Conservation (phyloP, 1,140 invertebrate species). For the Tetramorium simillimum region DNA sequence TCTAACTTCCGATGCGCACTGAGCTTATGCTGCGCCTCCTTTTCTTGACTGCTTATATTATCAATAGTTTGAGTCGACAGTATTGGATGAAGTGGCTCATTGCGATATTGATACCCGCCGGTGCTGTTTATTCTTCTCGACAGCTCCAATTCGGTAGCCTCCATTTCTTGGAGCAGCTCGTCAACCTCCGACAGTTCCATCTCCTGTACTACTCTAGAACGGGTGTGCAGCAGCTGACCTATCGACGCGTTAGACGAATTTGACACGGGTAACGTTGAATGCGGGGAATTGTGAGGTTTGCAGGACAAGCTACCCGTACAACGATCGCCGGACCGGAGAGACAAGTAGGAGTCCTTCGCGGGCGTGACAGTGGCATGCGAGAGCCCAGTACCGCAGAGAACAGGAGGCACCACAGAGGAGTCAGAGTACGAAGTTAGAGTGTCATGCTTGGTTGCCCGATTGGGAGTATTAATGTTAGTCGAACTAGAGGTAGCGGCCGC, state of each 20-base stretch:
- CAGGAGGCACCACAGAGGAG: slow-evolving; percentile 53
- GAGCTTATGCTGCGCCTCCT: not conserved
- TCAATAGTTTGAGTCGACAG: not conserved
- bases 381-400: slow-evolving; percentile 68
- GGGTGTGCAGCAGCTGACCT: slow-evolving; percentile 56
- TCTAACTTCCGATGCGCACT: slow-evolving; percentile 52
- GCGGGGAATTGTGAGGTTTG: slow-evolving; percentile 56
- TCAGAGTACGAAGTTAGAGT: slow-evolving; percentile 74
- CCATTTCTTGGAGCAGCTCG: slow-evolving; percentile 82
- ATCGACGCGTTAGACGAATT: slow-evolving; percentile 70
- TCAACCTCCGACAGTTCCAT: slow-evolving; percentile 84
- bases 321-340: slow-evolving; percentile 49
- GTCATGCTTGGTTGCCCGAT: slow-evolving; percentile 77
- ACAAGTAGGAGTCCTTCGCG: slow-evolving; percentile 59
- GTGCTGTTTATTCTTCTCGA: slow-evolving; percentile 69
- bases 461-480: slow-evolving; percentile 65
- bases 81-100: slow-evolving; percentile 23
- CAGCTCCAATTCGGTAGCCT: slow-evolving; percentile 80
- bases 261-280: slow-evolving; percentile 65
- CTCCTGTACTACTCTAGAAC: slow-evolving; percentile 68
- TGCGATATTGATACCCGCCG: slow-evolving; percentile 32
- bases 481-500: slow-evolving; percentile 60
- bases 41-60: not conserved
- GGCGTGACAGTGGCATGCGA: slow-evolving; percentile 74
- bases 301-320: slow-evolving; percentile 56